Conservation (phyloP, 2,888 invertebrate genomes). For the Carterocephalus palaemon region DNA sequence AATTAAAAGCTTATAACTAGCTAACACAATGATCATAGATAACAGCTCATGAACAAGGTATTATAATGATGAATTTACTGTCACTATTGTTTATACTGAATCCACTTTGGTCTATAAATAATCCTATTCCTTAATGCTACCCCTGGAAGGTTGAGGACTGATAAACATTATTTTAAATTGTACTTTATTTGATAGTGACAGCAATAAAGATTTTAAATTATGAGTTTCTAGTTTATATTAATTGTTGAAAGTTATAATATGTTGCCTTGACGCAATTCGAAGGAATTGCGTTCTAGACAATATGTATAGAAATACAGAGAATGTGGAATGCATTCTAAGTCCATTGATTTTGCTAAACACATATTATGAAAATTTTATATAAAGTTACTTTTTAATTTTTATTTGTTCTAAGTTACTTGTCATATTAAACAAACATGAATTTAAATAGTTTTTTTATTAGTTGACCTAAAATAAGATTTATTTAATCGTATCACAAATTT, state of each 20-base stretch:
- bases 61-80: too few relatives aligned
- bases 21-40: too few relatives aligned
- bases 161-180: conserved; percentile 25
- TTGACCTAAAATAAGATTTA: not conserved
- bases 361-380: conserved; percentile 39
- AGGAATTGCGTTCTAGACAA: conserved; percentile 7
- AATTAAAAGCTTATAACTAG: too few relatives aligned
- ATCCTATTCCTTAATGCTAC: too few relatives aligned
- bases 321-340: conserved; percentile 29
- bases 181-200: conserved; percentile 14
- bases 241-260: conserved; percentile 4
- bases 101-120: too few relatives aligned
- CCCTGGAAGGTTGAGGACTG: conserved; percentile 34
- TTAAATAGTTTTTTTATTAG: conserved; percentile 19
- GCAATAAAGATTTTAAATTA: conserved; percentile 12
- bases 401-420: conserved; percentile 37
- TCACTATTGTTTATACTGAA: too few relatives aligned
- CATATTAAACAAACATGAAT: conserved; percentile 34
- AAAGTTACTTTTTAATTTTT: conserved; percentile 46
- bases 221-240: not conserved
- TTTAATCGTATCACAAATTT: too few relatives aligned
- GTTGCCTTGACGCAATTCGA: conserved; percentile 7
- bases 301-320: conserved; percentile 22
- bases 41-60: too few relatives aligned
- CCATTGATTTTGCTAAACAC: conserved; percentile 34